phyloP scores from a whole-genome alignment of 1,140 invertebrate species.

The Pseudomyrmex gracilis region DNA sequence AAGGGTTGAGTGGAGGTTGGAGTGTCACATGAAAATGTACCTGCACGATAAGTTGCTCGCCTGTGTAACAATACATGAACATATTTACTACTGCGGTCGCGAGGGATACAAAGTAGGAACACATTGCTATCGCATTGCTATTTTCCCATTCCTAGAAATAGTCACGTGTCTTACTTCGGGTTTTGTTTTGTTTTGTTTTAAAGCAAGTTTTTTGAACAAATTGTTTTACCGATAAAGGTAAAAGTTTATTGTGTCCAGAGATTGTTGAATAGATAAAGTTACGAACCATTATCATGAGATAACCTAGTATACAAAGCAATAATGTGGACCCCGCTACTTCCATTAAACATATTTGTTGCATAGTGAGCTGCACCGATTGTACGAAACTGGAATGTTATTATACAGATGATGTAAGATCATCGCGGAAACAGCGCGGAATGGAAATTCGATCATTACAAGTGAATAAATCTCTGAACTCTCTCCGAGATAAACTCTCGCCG shows the following conservation, averaged over 20 bases:
- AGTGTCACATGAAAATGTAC: not conserved
- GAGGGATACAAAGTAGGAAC: not conserved
- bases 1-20: too few species aligned
- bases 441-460: not conserved
- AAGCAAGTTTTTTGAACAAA: not conserved
- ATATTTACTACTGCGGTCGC: not conserved
- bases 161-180: too few species aligned
- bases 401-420: too few species aligned
- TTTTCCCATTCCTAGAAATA: conserved; percentile 65
- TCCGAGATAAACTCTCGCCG: too few species aligned
- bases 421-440: not conserved
- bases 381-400: conserved; percentile 48
- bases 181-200: not conserved
- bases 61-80: conserved; percentile 35
- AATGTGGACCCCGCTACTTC: conserved; percentile 61
- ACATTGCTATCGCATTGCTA: conserved; percentile 21
- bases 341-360: conserved; percentile 65
- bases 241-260: too few species aligned
- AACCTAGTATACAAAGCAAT: conserved; percentile 72
- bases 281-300: conserved; percentile 52
- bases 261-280: not conserved
- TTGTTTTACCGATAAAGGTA: not conserved
- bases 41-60: conserved; percentile 24
- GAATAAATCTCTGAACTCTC: too few species aligned
- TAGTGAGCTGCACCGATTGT: conserved; percentile 28